A percentile compares a stretch with the other conserved stretches of the same genome.
phyloP scores from a whole-genome alignment of 2,113 vertebrate species.

The Harpagus bidentatus region DNA sequence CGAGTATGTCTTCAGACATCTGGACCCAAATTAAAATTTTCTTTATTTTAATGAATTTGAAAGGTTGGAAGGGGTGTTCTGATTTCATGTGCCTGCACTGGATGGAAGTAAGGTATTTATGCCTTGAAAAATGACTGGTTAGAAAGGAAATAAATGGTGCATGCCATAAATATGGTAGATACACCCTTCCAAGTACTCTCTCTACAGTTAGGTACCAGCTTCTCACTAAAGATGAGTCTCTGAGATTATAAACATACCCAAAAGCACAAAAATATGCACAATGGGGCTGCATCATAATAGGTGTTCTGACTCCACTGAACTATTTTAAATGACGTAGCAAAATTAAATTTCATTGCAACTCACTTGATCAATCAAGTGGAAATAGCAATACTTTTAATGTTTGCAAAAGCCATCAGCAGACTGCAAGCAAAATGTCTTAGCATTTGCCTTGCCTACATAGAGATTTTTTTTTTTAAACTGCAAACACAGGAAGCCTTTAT shows the following conservation, averaged over 20 bases:
- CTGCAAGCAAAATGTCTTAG: background rate
- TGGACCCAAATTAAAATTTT: background rate
- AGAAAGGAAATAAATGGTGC: background rate
- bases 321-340: background rate
- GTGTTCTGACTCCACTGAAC: background rate
- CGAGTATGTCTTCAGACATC: background rate
- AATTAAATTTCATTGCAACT: conserved; percentile 18
- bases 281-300: background rate
- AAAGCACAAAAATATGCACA: background rate
- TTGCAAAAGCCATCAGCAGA: conserved; percentile 13
- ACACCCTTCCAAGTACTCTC: background rate
- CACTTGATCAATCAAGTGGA: conserved; percentile 48
- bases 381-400: conserved; percentile 15
- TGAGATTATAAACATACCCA: background rate
- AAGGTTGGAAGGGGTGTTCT: background rate
- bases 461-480: background rate
- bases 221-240: background rate
- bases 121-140: background rate
- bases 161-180: background rate
- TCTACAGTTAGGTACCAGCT: background rate
- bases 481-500: conserved; percentile 8
- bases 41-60: background rate
- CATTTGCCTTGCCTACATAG: background rate
- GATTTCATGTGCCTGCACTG: background rate
- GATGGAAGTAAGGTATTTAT: background rate